Evolutionary conservation across 2,797 vertebrate species (phyloP), one percentile per base, ranked within the genome.

Genomic region (Babyrousa celebensis): DNA sequence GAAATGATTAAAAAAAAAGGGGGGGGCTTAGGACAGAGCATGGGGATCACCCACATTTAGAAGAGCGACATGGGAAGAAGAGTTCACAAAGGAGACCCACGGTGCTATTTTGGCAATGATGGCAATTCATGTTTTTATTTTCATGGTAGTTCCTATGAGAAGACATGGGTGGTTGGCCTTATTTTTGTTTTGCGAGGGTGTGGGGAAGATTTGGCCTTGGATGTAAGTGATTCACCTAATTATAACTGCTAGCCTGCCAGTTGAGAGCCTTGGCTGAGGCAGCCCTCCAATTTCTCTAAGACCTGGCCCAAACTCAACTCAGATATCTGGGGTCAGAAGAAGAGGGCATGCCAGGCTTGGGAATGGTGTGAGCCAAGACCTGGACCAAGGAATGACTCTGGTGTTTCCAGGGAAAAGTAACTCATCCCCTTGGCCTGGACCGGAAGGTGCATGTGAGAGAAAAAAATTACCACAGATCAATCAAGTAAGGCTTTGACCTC

Each of bases 271-370:
- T 93, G 60, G 80, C 96, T 12, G 27, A 74, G 68, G 58, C 52
- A 21, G 40, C 14, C 52, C 56, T 83, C 21, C 85, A 15, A 25
- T 40, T 94, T 58, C 62, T 32, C 68, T 56, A 74, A 91, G 67
- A 82, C 94, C 94, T 97, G 97, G 92, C 94, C 63, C 65, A n/a
- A 23, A 82, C 62, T 60, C 89, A 60, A 27, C 62, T 52, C 20
- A 10, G 63, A 20, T 89, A 18, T 95, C 85, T 75, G 58, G 83
- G 92, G 77, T 96, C 62, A 82, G 85, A 96, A 85, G 36, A 27
- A 29, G 29, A 60, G 15, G 67, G 4, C 17, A 5, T 77, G 92
- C 95, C 93, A 89, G 80, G 54, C 70, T 52, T 32, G 29, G 27
- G 52, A 62, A 32, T 20, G 29, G 40, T 62, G n/a, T 80, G 89